Evolutionary conservation across 2,888 invertebrate species (phyloP).

Genomic region (Cheilosia urbana): DNA sequence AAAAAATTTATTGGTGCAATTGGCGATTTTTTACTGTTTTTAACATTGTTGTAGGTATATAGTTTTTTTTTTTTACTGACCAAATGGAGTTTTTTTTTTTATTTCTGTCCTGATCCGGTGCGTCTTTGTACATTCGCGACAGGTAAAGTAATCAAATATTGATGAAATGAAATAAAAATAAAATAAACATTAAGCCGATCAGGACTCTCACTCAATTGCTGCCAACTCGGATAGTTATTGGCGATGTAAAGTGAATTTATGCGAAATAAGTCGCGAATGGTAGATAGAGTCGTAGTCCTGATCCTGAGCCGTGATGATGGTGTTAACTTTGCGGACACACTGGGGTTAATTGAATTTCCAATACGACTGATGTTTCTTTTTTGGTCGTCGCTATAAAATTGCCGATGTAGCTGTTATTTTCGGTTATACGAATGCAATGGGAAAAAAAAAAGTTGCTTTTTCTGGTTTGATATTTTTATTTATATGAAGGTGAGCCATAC

Average conservation of each 20-base stretch:
- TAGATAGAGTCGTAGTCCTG: neutral
- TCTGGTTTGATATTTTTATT: too few relatives aligned
- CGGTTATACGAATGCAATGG: neutral
- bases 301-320: neutral
- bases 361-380: neutral
- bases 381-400: neutral
- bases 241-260: conserved; percentile 33
- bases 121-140: conserved; percentile 5
- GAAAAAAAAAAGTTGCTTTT: too few relatives aligned
- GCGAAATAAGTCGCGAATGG: conserved; percentile 16
- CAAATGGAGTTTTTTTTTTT: conserved; percentile 4
- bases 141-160: conserved; percentile 42
- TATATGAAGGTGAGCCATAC: too few relatives aligned
- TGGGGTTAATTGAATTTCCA: conserved; percentile 27
- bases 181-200: conserved; percentile 6
- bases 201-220: too few relatives aligned
- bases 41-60: neutral
- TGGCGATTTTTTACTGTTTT: neutral
- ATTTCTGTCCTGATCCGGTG: conserved; percentile 18
- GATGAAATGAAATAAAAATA: conserved; percentile 16
- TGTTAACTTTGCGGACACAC: conserved; percentile 13
- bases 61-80: conserved; percentile 2
- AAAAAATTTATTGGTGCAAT: conserved; percentile 22
- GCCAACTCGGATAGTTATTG: conserved; percentile 5
- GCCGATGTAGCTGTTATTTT: conserved; percentile 1